phyloP scores from a whole-genome alignment of 2,113 vertebrate genomes.

The Monopterus albus region DNA sequence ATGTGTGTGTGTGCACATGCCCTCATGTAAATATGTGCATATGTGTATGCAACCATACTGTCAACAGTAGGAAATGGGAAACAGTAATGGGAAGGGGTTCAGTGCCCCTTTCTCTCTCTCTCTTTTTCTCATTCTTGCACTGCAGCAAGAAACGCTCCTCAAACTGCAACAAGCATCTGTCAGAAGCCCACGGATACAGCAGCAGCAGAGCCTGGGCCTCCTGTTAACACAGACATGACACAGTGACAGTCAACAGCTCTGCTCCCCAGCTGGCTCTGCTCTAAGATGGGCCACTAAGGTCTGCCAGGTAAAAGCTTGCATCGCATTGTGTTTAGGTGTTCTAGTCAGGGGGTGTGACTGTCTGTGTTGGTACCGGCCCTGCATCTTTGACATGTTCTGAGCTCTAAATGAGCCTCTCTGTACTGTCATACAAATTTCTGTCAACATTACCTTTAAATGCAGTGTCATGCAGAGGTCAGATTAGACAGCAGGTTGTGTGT shows the following conservation, averaged over 20 bases:
- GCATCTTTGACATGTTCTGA: constrained; percentile 35
- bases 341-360: constrained; percentile 36
- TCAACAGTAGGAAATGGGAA: constrained; percentile 51
- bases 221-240: constrained; percentile 76
- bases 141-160: no score
- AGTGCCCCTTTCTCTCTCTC: constrained; percentile 28
- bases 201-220: constrained; percentile 60
- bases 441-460: constrained; percentile 56
- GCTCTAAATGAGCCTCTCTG: constrained; percentile 41
- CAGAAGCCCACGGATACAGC: constrained; percentile 70
- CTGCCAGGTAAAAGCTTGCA: constrained; percentile 68
- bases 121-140: constrained; percentile 19
- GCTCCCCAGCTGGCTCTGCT: constrained; percentile 65
- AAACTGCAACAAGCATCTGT: constrained; percentile 82
- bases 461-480: constrained; percentile 58
- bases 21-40: constrained; percentile 47
- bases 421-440: constrained; percentile 34
- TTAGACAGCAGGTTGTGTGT: constrained; percentile 31
- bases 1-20: constrained; percentile 12
- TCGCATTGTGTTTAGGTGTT: constrained; percentile 52
- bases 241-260: constrained; percentile 71
- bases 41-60: constrained; percentile 46
- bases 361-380: constrained; percentile 2
- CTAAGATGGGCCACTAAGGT: constrained; percentile 73
- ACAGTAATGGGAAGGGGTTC: constrained; percentile 55